Conservation (phyloP, 2,113 vertebrate species). For the Actenoides lindsayi region DNA sequence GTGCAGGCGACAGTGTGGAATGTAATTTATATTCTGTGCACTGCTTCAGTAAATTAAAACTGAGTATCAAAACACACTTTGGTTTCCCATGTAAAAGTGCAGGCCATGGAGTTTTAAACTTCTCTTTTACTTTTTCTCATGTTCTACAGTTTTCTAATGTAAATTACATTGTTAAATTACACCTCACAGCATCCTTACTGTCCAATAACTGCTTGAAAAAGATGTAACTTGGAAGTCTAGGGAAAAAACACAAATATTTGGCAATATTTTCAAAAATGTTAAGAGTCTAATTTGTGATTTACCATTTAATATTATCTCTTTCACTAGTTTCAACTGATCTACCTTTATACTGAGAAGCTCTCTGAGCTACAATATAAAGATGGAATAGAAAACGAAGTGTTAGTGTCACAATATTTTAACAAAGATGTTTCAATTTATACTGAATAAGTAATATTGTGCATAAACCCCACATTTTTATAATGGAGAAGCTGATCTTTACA, state of each 20-base stretch:
- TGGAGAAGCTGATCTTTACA: not conserved
- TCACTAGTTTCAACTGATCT: not conserved
- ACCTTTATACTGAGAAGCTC: not conserved
- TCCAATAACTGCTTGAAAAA: not conserved
- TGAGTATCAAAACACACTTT: not conserved
- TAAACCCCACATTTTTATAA: not conserved
- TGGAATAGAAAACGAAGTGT: not conserved
- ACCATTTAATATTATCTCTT: not conserved
- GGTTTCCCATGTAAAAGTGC: fast-evolving
- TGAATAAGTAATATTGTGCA: not conserved
- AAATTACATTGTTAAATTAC: not conserved
- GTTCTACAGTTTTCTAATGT: not conserved
- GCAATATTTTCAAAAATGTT: not conserved
- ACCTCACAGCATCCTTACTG: not conserved
- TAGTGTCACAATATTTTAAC: not conserved
- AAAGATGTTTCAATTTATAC: not conserved
- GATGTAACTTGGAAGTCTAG: not conserved
- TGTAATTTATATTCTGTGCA: not conserved
- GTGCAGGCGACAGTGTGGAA: not conserved
- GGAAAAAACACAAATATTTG: not conserved
- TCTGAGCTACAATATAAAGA: not conserved
- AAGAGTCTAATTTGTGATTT: not conserved
- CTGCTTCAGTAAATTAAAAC: not conserved
- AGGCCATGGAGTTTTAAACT: not conserved
- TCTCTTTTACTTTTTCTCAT: fast-evolving